Conservation (phyloP, 35 echinoderm and acorn worm species). For the Apostichopus californicus region DNA sequence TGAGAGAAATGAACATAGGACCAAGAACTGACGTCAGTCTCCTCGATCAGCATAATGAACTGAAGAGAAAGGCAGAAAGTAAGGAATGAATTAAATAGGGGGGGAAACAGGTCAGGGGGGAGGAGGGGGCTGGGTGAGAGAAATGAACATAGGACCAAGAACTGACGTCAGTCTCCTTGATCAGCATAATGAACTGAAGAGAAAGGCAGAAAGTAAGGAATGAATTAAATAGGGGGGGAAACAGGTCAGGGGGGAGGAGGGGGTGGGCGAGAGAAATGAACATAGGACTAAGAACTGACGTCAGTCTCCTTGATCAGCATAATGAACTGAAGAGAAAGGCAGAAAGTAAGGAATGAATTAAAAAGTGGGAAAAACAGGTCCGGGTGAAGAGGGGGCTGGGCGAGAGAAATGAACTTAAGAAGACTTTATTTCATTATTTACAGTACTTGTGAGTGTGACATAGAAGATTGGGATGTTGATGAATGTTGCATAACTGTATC, state of each 20-base stretch:
- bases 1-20: conserved; percentile 19
- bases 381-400: too few relatives aligned
- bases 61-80: conserved; percentile 98
- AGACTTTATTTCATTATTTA: too few relatives aligned
- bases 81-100: neutral
- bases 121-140: conserved; percentile 4
- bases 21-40: conserved; percentile 81
- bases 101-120: neutral
- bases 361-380: too few relatives aligned
- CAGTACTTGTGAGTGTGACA: too few relatives aligned
- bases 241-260: conserved; percentile 1
- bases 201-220: conserved; percentile 90
- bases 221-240: neutral
- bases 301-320: conserved; percentile 95
- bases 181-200: conserved; percentile 95
- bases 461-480: too few relatives aligned
- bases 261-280: conserved; percentile 3
- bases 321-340: conserved; percentile 95
- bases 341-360: conserved; percentile 71
- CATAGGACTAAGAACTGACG: conserved; percentile 65
- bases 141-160: conserved; percentile 53
- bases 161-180: conserved; percentile 89
- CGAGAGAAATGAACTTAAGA: too few relatives aligned
- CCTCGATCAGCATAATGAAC: conserved; percentile 92
- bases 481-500: too few relatives aligned